phyloP scores from a whole-genome alignment of 2,888 invertebrate genomes.

The Junonia oenone region DNA sequence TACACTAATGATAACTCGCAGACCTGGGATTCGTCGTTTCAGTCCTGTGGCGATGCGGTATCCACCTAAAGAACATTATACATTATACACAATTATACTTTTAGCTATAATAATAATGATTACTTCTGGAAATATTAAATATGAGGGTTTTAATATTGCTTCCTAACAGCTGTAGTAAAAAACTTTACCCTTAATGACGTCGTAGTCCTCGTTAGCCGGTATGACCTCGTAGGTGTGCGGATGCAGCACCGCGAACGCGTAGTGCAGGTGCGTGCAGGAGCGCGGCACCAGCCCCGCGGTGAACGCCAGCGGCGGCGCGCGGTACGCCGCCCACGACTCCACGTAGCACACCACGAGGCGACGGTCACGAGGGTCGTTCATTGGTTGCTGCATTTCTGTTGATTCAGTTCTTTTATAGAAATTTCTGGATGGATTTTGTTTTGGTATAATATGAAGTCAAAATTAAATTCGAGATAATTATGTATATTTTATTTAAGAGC shows the following conservation, averaged over 20 bases:
- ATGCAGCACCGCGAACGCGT: constrained; percentile 85
- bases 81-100: no score
- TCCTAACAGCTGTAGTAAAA: no score
- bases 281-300: constrained; percentile 82
- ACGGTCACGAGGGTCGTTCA: constrained; percentile 40
- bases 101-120: no score
- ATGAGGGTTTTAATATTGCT: no score
- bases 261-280: constrained; percentile 87
- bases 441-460: no score
- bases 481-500: no score
- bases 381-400: constrained; percentile 44
- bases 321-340: constrained; percentile 83
- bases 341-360: constrained; percentile 84
- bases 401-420: no score
- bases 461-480: no score
- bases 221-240: constrained; percentile 81
- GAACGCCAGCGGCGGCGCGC: constrained; percentile 83
- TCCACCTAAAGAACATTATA: constrained; percentile 80
- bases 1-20: constrained; percentile 87
- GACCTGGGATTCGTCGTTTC: constrained; percentile 82
- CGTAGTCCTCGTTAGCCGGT: constrained; percentile 84
- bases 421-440: no score
- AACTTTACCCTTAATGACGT: constrained; percentile 85
- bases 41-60: constrained; percentile 85
- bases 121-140: no score